phyloP scores from a whole-genome alignment of 2,113 vertebrate species.

The Mirounga angustirostris region DNA sequence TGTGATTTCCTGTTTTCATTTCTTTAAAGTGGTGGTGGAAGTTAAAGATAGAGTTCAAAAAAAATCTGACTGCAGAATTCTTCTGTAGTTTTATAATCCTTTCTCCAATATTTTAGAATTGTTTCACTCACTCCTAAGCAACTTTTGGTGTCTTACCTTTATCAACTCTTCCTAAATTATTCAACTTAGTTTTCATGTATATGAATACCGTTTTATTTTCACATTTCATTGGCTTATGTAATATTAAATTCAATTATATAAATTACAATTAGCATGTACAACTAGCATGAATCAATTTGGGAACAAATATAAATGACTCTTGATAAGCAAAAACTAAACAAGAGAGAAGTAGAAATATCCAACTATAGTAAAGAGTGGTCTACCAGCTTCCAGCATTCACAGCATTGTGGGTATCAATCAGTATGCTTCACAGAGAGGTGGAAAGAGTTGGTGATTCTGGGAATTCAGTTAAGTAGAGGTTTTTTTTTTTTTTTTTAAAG shows the following conservation, averaged over 20 bases:
- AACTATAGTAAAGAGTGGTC: background rate
- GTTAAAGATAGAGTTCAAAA: constrained; percentile 50
- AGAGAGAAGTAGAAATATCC: background rate
- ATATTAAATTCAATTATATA: background rate
- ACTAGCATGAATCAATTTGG: background rate
- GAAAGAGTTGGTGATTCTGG: background rate
- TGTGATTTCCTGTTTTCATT: constrained; percentile 75
- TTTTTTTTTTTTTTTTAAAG: background rate
- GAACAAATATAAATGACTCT: background rate
- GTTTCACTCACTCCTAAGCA: background rate
- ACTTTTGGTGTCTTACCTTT: background rate
- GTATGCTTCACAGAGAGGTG: background rate
- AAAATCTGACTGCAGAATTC: constrained; percentile 12
- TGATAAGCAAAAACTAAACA: background rate
- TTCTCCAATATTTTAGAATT: background rate
- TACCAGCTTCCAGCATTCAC: background rate
- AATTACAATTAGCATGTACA: background rate
- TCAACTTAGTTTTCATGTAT: background rate
- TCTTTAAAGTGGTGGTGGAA: constrained; percentile 45
- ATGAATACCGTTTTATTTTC: background rate
- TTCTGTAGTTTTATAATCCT: background rate
- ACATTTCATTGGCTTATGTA: background rate
- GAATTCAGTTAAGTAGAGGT: background rate
- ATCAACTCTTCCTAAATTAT: background rate
- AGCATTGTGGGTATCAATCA: background rate